Conservation (phyloP, 1,140 invertebrate species). For the Drosophila sturtevanti region DNA sequence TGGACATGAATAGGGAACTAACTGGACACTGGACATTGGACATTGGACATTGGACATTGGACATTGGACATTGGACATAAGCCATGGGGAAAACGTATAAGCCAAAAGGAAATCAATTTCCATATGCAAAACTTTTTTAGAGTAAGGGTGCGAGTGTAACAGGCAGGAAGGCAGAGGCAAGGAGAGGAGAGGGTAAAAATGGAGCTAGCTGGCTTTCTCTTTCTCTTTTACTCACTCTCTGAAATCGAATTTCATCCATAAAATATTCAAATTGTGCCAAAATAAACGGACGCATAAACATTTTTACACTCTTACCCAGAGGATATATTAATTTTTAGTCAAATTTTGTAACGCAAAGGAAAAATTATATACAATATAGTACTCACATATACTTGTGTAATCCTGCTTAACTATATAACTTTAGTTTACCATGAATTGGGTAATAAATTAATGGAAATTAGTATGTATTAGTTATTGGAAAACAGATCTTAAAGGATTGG, state of each 20-base stretch:
- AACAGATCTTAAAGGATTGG: no score
- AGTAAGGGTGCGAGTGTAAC: conserved; percentile 45
- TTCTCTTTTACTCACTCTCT: neutral
- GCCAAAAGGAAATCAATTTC: conserved; percentile 78
- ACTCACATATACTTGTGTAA: no score
- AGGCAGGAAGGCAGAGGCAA: neutral
- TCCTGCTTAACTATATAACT: no score
- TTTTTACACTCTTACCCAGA: conserved; percentile 36
- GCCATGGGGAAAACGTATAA: conserved; percentile 30
- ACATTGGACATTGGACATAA: conserved; percentile 47
- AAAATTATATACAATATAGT: no score
- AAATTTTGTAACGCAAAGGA: neutral
- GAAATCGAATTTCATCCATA: conserved; percentile 76
- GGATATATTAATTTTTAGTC: neutral
- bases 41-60: conserved; percentile 21
- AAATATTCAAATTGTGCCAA: conserved; percentile 77
- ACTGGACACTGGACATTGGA: conserved; percentile 49
- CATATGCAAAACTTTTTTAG: conserved; percentile 79
- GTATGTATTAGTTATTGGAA: no score
- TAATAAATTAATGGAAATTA: no score
- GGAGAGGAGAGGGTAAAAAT: neutral
- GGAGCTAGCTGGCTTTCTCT: neutral
- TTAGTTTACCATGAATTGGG: no score
- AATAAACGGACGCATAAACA: conserved; percentile 79
- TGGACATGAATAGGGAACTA: conserved; percentile 15